A percentile compares a stretch with the other conserved stretches of the same genome.
These are phyloP conservation scores for Pteropus alecto DNA, from an alignment of 2,113 vertebrate genomes.

Conservation along the genomic window DNA sequence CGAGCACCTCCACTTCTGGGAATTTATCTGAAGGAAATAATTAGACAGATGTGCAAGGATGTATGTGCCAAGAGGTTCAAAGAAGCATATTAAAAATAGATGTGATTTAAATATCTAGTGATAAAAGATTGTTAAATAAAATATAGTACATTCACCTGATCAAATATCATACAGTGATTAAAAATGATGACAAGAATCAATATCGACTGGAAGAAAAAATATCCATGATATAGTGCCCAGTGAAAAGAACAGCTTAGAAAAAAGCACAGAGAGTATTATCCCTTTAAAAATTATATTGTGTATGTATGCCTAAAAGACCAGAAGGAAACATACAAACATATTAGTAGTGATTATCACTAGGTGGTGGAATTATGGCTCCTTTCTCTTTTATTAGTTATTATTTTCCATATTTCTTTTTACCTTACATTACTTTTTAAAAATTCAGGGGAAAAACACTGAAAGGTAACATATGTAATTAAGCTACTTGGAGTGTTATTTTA, in stretches of 20 bases:
- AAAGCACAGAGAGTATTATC: not conserved
- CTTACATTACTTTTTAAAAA: not conserved
- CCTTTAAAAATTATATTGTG: not conserved
- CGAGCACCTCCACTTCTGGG: not conserved
- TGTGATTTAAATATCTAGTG: not conserved
- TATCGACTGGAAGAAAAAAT: not conserved
- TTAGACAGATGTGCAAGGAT: not conserved
- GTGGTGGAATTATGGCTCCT: not conserved
- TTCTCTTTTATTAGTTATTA: not conserved
- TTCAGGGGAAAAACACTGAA: not conserved
- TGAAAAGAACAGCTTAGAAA: not conserved
- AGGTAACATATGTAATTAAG: not conserved
- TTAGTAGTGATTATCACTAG: not conserved
- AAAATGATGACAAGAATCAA: constrained; percentile 1
- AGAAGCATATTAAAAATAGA: constrained; percentile 1
- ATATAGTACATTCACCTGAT: not conserved
- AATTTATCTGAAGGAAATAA: constrained; percentile 38
- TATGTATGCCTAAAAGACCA: not conserved
- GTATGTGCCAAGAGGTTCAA: not conserved
- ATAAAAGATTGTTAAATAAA: not conserved
- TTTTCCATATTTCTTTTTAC: not conserved
- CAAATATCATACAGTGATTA: not conserved
- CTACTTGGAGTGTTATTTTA: not conserved
- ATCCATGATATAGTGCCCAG: not conserved
- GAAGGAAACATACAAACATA: not conserved